Conservation (phyloP, 2,113 vertebrate genomes). For the Synodontis membranacea region DNA sequence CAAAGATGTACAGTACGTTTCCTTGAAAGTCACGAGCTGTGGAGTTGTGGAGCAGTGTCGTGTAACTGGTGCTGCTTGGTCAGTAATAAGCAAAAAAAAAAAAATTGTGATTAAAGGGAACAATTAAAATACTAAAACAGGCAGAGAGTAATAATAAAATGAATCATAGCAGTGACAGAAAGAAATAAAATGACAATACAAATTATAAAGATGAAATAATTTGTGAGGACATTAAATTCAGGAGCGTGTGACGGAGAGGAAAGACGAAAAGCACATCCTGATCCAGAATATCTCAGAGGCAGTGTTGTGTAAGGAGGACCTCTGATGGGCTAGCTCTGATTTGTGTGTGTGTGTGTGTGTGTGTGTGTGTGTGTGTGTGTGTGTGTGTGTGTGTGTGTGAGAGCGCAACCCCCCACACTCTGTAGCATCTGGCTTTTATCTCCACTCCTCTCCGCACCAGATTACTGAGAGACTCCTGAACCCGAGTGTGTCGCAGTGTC, state of each 20-base stretch:
- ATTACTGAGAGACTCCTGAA: conserved; percentile 37
- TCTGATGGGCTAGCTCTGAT: not conserved
- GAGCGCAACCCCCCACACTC: conserved; percentile 48
- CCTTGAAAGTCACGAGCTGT: not conserved
- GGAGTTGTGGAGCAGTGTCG: not conserved
- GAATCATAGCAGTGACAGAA: not conserved
- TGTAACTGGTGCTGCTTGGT: not conserved
- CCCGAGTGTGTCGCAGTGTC: conserved; percentile 46
- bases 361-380: conserved; percentile 26
- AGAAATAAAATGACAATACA: not conserved
- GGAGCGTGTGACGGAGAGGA: not conserved
- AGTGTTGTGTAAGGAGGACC: not conserved
- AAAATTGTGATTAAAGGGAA: too few species aligned
- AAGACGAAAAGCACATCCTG: not conserved
- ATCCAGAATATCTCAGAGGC: not conserved
- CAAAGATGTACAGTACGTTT: not conserved
- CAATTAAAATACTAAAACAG: not conserved
- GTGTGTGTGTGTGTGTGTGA: conserved; percentile 33
- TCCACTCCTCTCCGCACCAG: conserved; percentile 46
- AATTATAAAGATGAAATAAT: not conserved
- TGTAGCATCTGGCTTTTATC: conserved; percentile 64
- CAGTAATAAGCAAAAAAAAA: not conserved
- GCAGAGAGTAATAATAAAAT: not conserved
- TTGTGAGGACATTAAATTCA: not conserved
- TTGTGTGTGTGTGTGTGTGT: conserved; percentile 4